A percentile compares a stretch with the other conserved stretches of the same genome.
These are phyloP conservation scores for Coptotermes formosanus DNA, from an alignment of 1,140 invertebrate genomes.

Conservation along the genomic window DNA sequence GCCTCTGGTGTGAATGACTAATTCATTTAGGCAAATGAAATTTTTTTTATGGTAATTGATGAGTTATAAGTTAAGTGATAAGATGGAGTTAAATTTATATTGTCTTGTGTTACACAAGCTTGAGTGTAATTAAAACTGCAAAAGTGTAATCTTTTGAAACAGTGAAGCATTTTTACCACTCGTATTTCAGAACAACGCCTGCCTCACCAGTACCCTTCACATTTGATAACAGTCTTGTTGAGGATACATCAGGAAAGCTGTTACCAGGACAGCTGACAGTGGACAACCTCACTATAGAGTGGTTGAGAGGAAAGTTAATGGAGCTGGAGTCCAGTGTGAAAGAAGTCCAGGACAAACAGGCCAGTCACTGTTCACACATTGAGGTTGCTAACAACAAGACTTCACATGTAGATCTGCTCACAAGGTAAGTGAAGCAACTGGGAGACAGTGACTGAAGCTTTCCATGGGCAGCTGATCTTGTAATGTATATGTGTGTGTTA, in stretches of 20 bases:
- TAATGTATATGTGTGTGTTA: too few species aligned
- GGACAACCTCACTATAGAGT: constrained; percentile 87
- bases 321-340: constrained; percentile 72
- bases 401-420: not conserved
- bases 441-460: too few species aligned
- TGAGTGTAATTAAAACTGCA: not conserved
- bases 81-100: too few species aligned
- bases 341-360: constrained; percentile 62
- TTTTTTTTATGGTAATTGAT: too few species aligned
- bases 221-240: constrained; percentile 81
- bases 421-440: too few species aligned
- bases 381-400: not conserved
- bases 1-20: too few species aligned
- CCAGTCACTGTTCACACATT: not conserved
- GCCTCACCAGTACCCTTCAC: constrained; percentile 71
- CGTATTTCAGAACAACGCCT: constrained; percentile 64
- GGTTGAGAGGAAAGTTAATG: constrained; percentile 70
- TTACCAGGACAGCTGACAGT: constrained; percentile 80
- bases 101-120: too few species aligned
- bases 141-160: not conserved
- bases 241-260: constrained; percentile 78
- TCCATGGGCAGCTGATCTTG: too few species aligned
- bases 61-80: too few species aligned
- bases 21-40: too few species aligned
- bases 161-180: constrained; percentile 21